Evolutionary conservation across 2,113 vertebrate genomes (phyloP), one percentile per base, ranked within the genome.

Genomic region (Leptosomus discolor): DNA sequence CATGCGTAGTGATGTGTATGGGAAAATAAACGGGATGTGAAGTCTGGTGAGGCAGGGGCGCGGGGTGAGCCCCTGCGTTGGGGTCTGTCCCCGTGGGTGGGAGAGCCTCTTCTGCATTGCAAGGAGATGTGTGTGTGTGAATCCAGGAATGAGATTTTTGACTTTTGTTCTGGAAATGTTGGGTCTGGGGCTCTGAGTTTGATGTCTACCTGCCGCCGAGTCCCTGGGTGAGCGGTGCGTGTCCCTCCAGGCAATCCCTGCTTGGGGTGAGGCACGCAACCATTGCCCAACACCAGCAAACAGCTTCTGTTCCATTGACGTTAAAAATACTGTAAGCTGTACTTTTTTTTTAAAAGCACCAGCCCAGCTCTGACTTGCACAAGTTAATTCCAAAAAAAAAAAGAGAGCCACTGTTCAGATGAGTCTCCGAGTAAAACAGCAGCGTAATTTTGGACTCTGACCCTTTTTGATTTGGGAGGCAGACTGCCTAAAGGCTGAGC

Each of bases 31-130:
- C 1, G 43, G 77, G 69, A 88, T 45, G n/a, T 11, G 43, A 34
- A 92, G 34, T 13, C 29, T 2, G 1, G 24, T 3, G 2, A 69
- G 56, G 27, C 34, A 13, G 17, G n/a, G 21, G 60, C n/a, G 29
- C 1, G 1, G 26, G 7, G 4, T 15, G 8, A 14, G 15, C 50
- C 56, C 51, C 77, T 37, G 36, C 1, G 0, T 3, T 7, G 36
- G 87, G 30, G 6, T 53, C 64, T 34, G 23, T 30, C 68, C 39
- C 6, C 4, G 0, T 0, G 19, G 43, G 15, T 43, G 54, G 30
- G 13, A 84, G 6, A 56, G 8, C 45, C 30, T 45, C 36, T 11
- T 14, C 22, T 51, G 75, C 56, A 23, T 17, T 21, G 61, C 46
- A 39, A 51, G 65, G 74, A 46, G 9, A 6, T 34, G 56, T 1